Conservation (phyloP, 2,113 vertebrate genomes). For the Aegithalos caudatus region DNA sequence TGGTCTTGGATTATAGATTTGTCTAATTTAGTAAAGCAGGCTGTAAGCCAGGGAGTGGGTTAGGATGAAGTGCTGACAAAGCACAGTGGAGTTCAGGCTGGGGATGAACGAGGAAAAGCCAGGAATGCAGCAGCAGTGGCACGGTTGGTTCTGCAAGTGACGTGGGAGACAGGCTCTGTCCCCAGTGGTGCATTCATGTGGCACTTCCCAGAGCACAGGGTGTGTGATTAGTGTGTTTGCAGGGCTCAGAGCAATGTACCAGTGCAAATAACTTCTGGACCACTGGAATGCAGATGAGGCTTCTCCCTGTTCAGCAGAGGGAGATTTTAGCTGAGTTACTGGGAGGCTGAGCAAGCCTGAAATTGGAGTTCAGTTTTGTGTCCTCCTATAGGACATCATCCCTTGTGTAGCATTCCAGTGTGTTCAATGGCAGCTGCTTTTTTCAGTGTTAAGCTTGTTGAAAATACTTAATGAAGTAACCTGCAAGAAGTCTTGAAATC, state of each 20-base stretch:
- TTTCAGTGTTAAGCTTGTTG: not conserved
- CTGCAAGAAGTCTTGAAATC: not conserved
- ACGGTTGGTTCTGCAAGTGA: not conserved
- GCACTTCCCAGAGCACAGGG: fast-evolving
- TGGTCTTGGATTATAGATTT: not conserved
- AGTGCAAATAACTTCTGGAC: not conserved
- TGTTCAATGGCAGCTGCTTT: not conserved
- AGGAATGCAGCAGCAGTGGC: not conserved
- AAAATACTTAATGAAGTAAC: not conserved
- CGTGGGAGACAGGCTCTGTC: not conserved
- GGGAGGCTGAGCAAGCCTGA: not conserved
- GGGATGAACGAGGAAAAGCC: not conserved
- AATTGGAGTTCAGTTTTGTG: not conserved
- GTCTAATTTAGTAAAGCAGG: not conserved
- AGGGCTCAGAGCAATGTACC: not conserved
- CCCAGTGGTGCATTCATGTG: not conserved
- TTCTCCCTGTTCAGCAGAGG: not conserved
- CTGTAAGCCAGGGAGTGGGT: not conserved
- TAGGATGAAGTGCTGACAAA: not conserved
- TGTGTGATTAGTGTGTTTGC: not conserved
- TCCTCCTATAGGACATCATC: not conserved
- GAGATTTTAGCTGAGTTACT: not conserved
- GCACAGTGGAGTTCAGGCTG: not conserved
- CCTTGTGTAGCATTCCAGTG: not conserved
- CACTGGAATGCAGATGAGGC: not conserved